phyloP scores from a whole-genome alignment of 2,797 vertebrate genomes.

The Agapornis canus region DNA sequence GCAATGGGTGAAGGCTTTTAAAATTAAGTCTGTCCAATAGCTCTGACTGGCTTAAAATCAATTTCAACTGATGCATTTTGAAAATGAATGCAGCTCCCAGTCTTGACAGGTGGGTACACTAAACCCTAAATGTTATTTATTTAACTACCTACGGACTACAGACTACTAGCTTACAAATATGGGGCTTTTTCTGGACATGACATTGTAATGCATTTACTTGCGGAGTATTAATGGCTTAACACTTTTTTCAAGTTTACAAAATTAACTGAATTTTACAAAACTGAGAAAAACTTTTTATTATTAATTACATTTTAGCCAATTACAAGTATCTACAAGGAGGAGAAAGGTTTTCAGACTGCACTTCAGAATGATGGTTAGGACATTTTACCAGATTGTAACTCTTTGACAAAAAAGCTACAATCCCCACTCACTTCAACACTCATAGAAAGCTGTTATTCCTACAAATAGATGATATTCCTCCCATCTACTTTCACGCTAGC shows the following conservation, averaged over 20 bases:
- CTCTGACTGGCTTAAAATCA: not conserved
- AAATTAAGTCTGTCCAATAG: not conserved
- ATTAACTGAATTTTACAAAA: not conserved
- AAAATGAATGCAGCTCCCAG: not conserved
- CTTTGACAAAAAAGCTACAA: not conserved
- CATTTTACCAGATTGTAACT: not conserved
- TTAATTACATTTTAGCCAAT: not conserved
- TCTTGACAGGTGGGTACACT: not conserved
- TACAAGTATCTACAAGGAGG: not conserved
- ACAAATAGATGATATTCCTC: not conserved
- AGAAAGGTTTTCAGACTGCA: not conserved
- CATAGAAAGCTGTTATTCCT: not conserved
- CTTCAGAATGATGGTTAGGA: not conserved
- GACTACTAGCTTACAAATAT: not conserved
- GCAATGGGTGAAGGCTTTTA: not conserved
- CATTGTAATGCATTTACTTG: not conserved
- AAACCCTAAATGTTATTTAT: not conserved
- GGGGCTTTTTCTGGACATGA: not conserved
- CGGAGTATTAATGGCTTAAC: not conserved
- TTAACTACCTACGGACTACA: not conserved
- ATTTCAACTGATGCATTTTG: not conserved
- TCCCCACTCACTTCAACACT: not conserved
- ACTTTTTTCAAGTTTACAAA: not conserved
- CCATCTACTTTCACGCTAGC: not conserved
- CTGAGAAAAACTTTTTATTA: not conserved